Conservation (phyloP, 2,797 vertebrate genomes). For the Borostomias antarcticus region DNA sequence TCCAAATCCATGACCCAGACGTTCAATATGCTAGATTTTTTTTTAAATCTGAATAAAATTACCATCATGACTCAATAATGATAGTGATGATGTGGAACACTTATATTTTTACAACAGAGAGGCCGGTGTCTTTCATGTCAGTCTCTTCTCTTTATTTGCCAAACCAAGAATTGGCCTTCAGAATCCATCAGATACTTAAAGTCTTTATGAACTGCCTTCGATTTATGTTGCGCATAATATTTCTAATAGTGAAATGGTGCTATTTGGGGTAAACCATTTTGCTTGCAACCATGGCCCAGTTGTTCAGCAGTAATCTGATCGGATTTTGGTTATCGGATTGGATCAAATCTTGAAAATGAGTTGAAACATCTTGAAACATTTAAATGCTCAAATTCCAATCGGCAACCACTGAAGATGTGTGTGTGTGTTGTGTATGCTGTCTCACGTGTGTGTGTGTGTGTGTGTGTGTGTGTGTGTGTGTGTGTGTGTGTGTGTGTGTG, state of each 20-base stretch:
- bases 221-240: slow-evolving; percentile 9
- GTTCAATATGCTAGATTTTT: not conserved
- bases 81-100: slow-evolving; percentile 15
- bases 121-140: slow-evolving; percentile 8
- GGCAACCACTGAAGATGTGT: too few relatives aligned
- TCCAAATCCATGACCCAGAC: not conserved
- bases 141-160: slow-evolving; percentile 33
- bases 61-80: not conserved
- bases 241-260: slow-evolving; percentile 14
- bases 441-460: too few relatives aligned
- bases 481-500: too few relatives aligned
- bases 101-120: slow-evolving; percentile 1
- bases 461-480: too few relatives aligned
- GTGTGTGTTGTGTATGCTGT: too few relatives aligned
- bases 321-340: too few relatives aligned
- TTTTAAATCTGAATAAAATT: not conserved
- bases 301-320: not conserved
- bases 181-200: slow-evolving; percentile 14
- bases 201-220: slow-evolving; percentile 10
- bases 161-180: slow-evolving; percentile 27
- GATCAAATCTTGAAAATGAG: too few relatives aligned
- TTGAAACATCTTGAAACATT: too few relatives aligned
- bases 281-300: slow-evolving; percentile 5
- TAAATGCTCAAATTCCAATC: too few relatives aligned
- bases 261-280: slow-evolving; percentile 6